A percentile compares a stretch with the other conserved stretches of the same genome.
Evolutionary conservation across 1,140 invertebrate species (phyloP).

Genomic region (Lordiphosa stackelbergi): DNA sequence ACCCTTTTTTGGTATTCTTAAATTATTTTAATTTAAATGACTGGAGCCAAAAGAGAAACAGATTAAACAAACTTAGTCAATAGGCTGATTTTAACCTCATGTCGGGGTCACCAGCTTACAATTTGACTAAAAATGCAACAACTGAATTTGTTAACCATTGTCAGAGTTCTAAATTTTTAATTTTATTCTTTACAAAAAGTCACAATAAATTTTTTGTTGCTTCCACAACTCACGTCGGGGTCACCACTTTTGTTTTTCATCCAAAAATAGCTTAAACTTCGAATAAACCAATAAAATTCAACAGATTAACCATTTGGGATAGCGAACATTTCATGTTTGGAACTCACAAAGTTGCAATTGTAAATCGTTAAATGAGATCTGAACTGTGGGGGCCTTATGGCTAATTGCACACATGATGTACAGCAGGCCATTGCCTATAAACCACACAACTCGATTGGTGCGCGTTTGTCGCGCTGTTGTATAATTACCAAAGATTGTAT

Average conservation of each 20-base stretch:
- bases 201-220: too few relatives aligned
- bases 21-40: too few relatives aligned
- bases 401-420: slow-evolving; percentile 16
- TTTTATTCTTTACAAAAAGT: too few relatives aligned
- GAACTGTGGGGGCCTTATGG: slow-evolving; percentile 14
- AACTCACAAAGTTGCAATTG: slow-evolving; percentile 19
- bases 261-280: not conserved
- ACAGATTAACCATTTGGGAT: not conserved
- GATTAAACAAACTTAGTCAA: too few relatives aligned
- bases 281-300: not conserved
- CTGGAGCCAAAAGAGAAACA: too few relatives aligned
- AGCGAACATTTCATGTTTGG: slow-evolving; percentile 19
- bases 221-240: not conserved
- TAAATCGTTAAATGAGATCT: slow-evolving; percentile 44
- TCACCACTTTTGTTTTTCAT: not conserved
- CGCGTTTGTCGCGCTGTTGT: slow-evolving; percentile 9
- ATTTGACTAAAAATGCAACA: too few relatives aligned
- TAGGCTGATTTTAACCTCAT: too few relatives aligned
- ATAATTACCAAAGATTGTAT: slow-evolving; percentile 68
- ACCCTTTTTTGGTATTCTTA: too few relatives aligned
- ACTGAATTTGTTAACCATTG: too few relatives aligned
- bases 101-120: too few relatives aligned
- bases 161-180: too few relatives aligned
- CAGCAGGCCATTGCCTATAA: not conserved
- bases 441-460: slow-evolving; percentile 1